Evolutionary conservation across 2,797 vertebrate species (phyloP), one percentile per base, ranked within the genome.

Genomic region (Chaunax sp.): DNA sequence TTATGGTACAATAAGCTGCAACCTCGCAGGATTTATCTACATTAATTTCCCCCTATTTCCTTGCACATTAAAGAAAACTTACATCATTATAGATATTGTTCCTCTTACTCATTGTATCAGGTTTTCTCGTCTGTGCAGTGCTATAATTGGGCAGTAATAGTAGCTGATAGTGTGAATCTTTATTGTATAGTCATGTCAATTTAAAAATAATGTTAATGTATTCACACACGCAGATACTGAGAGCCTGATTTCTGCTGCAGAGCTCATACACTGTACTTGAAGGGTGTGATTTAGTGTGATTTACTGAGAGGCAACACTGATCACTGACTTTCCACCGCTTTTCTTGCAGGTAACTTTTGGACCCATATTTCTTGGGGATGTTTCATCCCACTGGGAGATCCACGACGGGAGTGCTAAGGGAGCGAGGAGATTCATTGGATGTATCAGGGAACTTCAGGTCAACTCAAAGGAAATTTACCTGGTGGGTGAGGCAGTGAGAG

Each of bases 371-470:
- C 92, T 97, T 80, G 95, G 95, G 58, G 93, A 91, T 13, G 83
- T 95, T 66, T 95, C 95, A 26, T 79, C 78, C 81, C 83, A 83
- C 22, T 80, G 87, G 82, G 88, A 92, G 55, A 82, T 89, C 38
- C 89, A 86, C 54, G 75, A 3, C 4, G 45, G 63, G 59, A 82
- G 73, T 45, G 78, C 78, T 37, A 91, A 87, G 23, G 77, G 77
- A 65, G 82, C 86, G 65, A 65, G 67, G 57, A 93, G 95, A 54
- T 95, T 95, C 80, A 89, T 81, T 43, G 95, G 95, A 44, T 97
- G 95, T 25, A 91, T 98, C 75, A 73, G 87, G 58, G 94, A 95
- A 77, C 92, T 97, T 84, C 95, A 92, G 89, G 84, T 95, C 78
- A 96, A 95, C 87, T 84, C 88, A 61, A 93, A 90, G 77, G 94